A percentile compares a stretch with the other conserved stretches of the same genome.
These are phyloP conservation scores for Pterostichus niger DNA, from an alignment of 2,888 invertebrate genomes.

Conservation along the genomic window DNA sequence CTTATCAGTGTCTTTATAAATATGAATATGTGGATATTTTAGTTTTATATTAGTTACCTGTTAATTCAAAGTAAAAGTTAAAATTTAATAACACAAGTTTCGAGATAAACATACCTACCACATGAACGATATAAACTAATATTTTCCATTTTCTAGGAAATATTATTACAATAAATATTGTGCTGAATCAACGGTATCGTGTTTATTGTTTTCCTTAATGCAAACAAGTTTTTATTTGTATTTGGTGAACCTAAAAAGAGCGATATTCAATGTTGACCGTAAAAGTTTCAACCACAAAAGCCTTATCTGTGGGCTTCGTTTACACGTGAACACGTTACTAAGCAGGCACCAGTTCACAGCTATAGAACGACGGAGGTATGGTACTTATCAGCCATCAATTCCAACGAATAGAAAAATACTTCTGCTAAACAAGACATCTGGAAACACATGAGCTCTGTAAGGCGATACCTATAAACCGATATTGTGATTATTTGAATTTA, in stretches of 20 bases:
- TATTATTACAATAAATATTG: slow-evolving; percentile 49
- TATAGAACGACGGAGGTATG: slow-evolving; percentile 12
- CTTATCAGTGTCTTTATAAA: too few species aligned
- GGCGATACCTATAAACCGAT: slow-evolving; percentile 14
- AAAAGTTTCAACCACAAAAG: slow-evolving; percentile 52
- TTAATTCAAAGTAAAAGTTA: slow-evolving; percentile 33
- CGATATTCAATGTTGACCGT: slow-evolving; percentile 41
- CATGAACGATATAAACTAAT: slow-evolving; percentile 19
- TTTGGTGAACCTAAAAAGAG: slow-evolving; percentile 44
- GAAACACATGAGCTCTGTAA: background rate
- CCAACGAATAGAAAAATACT: slow-evolving; percentile 24
- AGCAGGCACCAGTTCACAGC: slow-evolving; percentile 14
- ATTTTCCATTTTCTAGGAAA: slow-evolving; percentile 36
- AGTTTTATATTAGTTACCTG: slow-evolving; percentile 18
- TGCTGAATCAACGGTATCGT: slow-evolving; percentile 45
- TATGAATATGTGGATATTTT: too few species aligned
- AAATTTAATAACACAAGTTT: slow-evolving; percentile 1
- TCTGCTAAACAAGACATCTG: slow-evolving; percentile 38
- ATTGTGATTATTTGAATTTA: background rate
- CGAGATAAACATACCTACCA: slow-evolving; percentile 3
- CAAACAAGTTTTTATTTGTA: slow-evolving; percentile 55
- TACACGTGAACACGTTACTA: slow-evolving; percentile 42
- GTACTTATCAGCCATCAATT: slow-evolving; percentile 43
- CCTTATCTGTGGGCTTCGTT: slow-evolving; percentile 49
- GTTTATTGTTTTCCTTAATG: slow-evolving; percentile 63